Conservation (phyloP, 92 coral and sea anemone genomes). For the Virgularia gustaviana region DNA sequence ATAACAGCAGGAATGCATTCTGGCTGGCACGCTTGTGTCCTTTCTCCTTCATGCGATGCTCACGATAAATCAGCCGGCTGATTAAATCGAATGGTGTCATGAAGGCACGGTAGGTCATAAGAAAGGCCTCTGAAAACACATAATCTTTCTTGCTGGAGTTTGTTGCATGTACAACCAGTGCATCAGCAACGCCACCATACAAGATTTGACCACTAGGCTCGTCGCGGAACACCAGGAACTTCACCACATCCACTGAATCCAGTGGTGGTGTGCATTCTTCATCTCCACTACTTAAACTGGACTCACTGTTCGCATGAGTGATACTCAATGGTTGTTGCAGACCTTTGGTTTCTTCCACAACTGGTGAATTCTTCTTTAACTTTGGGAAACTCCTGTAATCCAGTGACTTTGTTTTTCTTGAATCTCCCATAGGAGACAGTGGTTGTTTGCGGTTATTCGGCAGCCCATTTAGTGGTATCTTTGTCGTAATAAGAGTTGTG, state of each 20-base stretch:
- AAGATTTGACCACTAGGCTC: conserved; percentile 70
- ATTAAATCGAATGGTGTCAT: conserved; percentile 73
- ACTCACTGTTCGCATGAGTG: conserved; percentile 59
- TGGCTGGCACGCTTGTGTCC: conserved; percentile 95
- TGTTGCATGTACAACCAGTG: conserved; percentile 87
- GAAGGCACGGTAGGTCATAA: conserved; percentile 89
- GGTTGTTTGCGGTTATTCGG: conserved; percentile 38
- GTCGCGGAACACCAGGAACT: conserved; percentile 77
- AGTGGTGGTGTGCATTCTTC: conserved; percentile 88
- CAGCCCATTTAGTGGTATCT: conserved; percentile 25
- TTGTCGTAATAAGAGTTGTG: conserved; percentile 20
- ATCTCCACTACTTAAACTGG: conserved; percentile 81
- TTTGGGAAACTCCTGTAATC: conserved; percentile 57
- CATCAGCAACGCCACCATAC: conserved; percentile 98
- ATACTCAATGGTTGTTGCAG: conserved; percentile 52
- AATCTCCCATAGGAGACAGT: conserved; percentile 53
- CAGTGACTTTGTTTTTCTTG: conserved; percentile 51
- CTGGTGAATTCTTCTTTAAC: conserved; percentile 66
- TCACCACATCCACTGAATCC: conserved; percentile 89
- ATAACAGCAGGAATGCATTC: conserved; percentile 78
- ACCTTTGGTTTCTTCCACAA: conserved; percentile 52
- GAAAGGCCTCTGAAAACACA: conserved; percentile 89
- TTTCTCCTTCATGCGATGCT: conserved; percentile 84
- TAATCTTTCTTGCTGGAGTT: conserved; percentile 80
- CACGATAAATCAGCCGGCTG: conserved; percentile 81